Conservation (phyloP, 2,113 vertebrate genomes). For the Erythrolamprus reginae region DNA sequence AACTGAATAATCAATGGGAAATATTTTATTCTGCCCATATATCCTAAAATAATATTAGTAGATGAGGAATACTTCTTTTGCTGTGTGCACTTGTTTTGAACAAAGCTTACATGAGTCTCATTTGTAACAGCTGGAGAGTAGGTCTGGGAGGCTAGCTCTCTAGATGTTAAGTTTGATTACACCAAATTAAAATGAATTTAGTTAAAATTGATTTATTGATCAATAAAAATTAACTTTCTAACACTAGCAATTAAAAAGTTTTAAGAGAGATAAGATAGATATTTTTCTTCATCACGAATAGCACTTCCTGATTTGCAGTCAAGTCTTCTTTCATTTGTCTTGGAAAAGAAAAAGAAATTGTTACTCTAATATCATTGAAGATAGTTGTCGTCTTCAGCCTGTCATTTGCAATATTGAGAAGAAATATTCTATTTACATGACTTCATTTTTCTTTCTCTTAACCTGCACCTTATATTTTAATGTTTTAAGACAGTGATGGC, state of each 20-base stretch:
- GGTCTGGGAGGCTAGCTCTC: background rate
- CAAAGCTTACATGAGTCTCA: background rate
- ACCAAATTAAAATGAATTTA: background rate
- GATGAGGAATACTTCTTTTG: background rate
- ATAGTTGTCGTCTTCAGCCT: background rate
- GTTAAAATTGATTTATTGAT: background rate
- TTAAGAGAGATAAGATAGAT: background rate
- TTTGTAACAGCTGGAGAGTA: background rate
- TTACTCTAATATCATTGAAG: background rate
- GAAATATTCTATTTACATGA: background rate
- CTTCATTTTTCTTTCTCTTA: background rate
- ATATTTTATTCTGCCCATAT: background rate
- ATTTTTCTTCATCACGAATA: background rate
- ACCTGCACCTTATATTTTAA: background rate
- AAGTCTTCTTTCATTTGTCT: background rate
- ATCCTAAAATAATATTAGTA: background rate
- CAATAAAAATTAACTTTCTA: background rate
- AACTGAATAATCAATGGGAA: background rate
- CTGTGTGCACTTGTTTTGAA: background rate
- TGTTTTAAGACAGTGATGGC: no score
- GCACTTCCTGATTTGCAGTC: background rate
- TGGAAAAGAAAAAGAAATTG: background rate
- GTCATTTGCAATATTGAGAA: background rate
- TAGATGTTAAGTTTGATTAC: background rate
- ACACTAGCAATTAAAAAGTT: background rate